Percentiles rank a stretch among this genome's conserved stretches.
Conservation (phyloP, 2,797 vertebrate species). For the Cyclura pinguis region DNA sequence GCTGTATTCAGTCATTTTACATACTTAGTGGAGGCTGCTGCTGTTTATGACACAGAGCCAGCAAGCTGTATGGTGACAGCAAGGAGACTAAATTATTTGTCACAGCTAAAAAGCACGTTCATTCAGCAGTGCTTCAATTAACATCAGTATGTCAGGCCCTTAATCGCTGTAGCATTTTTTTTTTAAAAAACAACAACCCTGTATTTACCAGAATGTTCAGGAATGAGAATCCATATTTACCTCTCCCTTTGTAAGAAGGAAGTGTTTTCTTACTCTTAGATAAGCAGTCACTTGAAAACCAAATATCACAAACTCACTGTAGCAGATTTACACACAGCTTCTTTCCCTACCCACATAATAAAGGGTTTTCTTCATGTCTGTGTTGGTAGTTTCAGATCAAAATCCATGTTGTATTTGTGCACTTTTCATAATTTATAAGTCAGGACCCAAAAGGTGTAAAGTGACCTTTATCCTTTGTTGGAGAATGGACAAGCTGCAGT, state of each 20-base stretch:
- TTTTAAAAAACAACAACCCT: not conserved
- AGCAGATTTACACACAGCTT: not conserved
- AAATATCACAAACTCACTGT: not conserved
- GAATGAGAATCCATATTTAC: not conserved
- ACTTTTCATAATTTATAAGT: not conserved
- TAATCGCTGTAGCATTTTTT: not conserved
- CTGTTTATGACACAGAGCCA: not conserved
- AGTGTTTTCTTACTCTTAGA: not conserved
- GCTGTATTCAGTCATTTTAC: constrained; percentile 39
- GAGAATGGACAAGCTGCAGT: not conserved
- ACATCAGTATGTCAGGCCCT: not conserved
- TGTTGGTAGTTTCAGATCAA: not conserved
- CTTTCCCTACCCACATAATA: not conserved
- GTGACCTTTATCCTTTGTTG: not conserved
- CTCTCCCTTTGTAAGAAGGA: not conserved
- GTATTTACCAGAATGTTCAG: not conserved
- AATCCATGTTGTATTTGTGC: not conserved
- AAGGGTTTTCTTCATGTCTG: not conserved
- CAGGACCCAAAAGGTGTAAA: not conserved
- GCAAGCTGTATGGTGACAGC: rapidly evolving
- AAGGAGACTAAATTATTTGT: constrained; percentile 48
- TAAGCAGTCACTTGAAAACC: constrained; percentile 6
- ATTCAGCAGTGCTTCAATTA: constrained; percentile 30
- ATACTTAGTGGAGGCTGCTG: constrained; percentile 9
- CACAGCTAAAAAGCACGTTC: constrained; percentile 34